Evolutionary conservation across 1,140 invertebrate species (phyloP).

Genomic region (Trinorchestia longiramus): DNA sequence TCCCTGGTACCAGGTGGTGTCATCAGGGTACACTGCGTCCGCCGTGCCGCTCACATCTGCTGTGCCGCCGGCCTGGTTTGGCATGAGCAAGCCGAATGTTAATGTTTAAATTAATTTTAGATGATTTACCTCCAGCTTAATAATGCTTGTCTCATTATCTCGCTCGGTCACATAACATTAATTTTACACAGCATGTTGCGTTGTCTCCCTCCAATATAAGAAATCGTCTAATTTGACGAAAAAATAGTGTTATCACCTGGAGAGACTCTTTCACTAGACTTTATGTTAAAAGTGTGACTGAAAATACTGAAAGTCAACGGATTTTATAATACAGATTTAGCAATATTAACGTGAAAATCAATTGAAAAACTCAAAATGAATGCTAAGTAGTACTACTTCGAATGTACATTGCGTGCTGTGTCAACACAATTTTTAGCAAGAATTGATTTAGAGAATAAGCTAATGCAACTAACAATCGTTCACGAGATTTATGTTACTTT

Average conservation of each 20-base stretch:
- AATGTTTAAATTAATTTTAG: background rate
- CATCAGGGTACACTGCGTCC: background rate
- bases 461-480: no score
- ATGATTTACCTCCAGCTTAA: background rate
- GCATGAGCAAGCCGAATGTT: background rate
- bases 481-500: no score
- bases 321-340: no score
- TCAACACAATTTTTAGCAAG: no score
- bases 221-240: background rate
- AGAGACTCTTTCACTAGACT: no score
- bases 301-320: no score
- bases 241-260: background rate
- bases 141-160: background rate
- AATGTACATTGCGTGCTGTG: no score
- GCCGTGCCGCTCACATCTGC: slow-evolving; percentile 1
- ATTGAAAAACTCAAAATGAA: no score
- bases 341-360: no score
- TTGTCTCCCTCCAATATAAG: background rate
- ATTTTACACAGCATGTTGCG: background rate
- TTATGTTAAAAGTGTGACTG: no score
- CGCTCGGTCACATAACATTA: background rate
- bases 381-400: no score
- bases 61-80: background rate
- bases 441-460: no score
- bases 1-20: slow-evolving; percentile 18